Evolutionary conservation across 2,113 vertebrate genomes (phyloP), one percentile per base, ranked within the genome.

Genomic region (Stictonetta naevosa): DNA sequence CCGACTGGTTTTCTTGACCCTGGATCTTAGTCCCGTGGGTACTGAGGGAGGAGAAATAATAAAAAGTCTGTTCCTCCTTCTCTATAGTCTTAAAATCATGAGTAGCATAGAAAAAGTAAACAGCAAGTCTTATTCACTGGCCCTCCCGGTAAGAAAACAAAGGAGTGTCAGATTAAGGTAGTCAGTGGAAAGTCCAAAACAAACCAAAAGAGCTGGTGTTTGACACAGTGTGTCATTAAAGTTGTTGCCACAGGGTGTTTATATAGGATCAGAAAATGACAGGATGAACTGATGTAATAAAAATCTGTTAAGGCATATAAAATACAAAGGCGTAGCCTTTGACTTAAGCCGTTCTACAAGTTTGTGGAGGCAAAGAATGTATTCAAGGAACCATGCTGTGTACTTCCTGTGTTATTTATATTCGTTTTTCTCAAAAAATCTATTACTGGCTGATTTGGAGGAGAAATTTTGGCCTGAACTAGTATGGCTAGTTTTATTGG

Each of bases 131-230:
- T 95, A 90, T 89, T 95, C 93, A 63, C 56, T 68, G 77, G 38
- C 81, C 86, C 91, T 95, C 96, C 96, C 91, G 72, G 83, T 95
- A 95, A 95, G 74, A 93, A 97, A 97, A 95, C 93, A 96, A 95
- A 95, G 94, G 95, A 95, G 93, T 84, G 96, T 95, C 86, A 53
- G 84, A 72, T 75, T 75, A 91, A 93, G 69, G 94, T 93, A 84
- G 31, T 89, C 90, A 89, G 60, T n/a, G 56, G 52, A 74, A 72
- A 23, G 52, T 95, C 96, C 89, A 95, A 95, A 89, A 84, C 73
- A 96, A 96, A 96, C 92, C 17, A 29, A 91, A 82, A 86, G 73
- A 92, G 83, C 93, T 91, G 86, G 83, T 86, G 90, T 91, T 83
- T 84, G 69, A 86, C 88, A 91, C 60, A 75, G 33, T 34, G 3